Conservation (phyloP, 92 coral and sea anemone species). For the Montipora capitata region DNA sequence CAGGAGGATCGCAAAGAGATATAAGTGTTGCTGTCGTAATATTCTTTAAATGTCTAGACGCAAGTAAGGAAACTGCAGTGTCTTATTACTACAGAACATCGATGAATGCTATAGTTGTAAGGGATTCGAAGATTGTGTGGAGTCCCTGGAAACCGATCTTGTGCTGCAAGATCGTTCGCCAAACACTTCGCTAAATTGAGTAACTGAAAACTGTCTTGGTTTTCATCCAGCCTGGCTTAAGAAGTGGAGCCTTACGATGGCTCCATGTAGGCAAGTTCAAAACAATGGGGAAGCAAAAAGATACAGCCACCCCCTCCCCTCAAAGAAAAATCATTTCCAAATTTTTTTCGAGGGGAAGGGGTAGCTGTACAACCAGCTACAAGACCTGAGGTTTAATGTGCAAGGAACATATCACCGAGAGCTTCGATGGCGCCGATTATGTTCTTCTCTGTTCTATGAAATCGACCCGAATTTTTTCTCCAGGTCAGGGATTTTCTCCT, state of each 20-base stretch:
- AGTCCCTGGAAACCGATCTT: conserved; percentile 39
- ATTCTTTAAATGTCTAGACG: conserved; percentile 49
- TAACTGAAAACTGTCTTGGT: conserved; percentile 71
- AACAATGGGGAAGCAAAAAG: conserved; percentile 3
- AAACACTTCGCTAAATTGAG: conserved; percentile 21
- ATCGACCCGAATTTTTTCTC: too few relatives aligned
- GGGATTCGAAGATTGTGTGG: conserved; percentile 61
- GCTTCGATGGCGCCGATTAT: too few relatives aligned
- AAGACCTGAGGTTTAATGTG: too few relatives aligned
- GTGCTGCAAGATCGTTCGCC: conserved; percentile 33
- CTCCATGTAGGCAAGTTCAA: conserved; percentile 31
- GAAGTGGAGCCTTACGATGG: conserved; percentile 75
- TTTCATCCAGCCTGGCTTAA: conserved; percentile 72
- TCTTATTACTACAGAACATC: conserved; percentile 40
- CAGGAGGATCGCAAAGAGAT: neutral
- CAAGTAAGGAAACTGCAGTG: conserved; percentile 61
- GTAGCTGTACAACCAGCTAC: too few relatives aligned
- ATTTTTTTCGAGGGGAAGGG: too few relatives aligned
- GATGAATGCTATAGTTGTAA: conserved; percentile 78
- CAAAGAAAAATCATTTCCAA: too few relatives aligned
- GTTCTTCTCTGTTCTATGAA: too few relatives aligned
- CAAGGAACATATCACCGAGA: too few relatives aligned
- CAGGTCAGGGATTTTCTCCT: too few relatives aligned
- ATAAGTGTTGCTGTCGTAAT: neutral
- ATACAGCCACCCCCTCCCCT: neutral